Evolutionary conservation across 2,888 invertebrate species (phyloP).

Genomic region (Eupithecia insigniata): DNA sequence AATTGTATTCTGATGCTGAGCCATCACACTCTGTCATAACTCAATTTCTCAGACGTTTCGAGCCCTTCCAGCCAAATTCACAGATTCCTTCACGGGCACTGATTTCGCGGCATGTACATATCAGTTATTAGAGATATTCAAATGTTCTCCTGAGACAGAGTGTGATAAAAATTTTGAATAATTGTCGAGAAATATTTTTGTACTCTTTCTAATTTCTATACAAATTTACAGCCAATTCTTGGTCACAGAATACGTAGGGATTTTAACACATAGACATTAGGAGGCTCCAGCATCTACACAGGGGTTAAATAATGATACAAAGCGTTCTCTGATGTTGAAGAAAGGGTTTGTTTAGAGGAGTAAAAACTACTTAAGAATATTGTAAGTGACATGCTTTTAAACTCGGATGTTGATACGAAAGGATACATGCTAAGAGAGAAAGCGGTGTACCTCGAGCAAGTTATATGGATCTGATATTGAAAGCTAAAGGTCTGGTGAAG

Average conservation of each 20-base stretch:
- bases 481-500: slow-evolving; percentile 57
- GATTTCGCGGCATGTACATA: background rate
- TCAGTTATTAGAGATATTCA: background rate
- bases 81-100: background rate
- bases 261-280: background rate
- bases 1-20: slow-evolving; percentile 67
- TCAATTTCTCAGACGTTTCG: background rate
- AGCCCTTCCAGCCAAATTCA: background rate
- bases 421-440: slow-evolving; percentile 46
- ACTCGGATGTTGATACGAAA: slow-evolving; percentile 12
- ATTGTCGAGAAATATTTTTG: slow-evolving; percentile 13
- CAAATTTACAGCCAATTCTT: slow-evolving; percentile 25
- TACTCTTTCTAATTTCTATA: slow-evolving; percentile 4
- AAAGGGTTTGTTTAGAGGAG: slow-evolving; percentile 15
- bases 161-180: slow-evolving; percentile 26
- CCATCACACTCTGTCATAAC: slow-evolving; percentile 69
- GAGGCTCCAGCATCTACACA: slow-evolving; percentile 20
- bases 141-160: slow-evolving; percentile 18
- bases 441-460: slow-evolving; percentile 43
- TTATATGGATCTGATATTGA: slow-evolving; percentile 43
- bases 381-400: slow-evolving; percentile 21
- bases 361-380: slow-evolving; percentile 14
- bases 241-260: slow-evolving; percentile 21
- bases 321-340: slow-evolving; percentile 15
- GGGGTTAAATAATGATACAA: slow-evolving; percentile 20